Percentiles rank a stretch among this genome's conserved stretches.
phyloP scores from a whole-genome alignment of 2,797 vertebrate species.

The Thalassophryne amazonica region DNA sequence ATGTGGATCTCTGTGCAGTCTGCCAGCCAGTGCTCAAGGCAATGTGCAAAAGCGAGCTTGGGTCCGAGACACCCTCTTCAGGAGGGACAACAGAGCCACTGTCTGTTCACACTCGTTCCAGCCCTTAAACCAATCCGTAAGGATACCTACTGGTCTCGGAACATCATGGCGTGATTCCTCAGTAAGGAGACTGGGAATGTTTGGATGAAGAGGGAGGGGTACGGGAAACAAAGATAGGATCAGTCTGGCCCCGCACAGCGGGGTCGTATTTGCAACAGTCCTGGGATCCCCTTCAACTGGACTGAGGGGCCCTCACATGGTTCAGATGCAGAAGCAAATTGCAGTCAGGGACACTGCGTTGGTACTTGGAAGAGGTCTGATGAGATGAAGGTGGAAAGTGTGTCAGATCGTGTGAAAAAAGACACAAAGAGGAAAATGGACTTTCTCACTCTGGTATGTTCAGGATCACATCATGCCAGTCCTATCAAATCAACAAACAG shows the following conservation, averaged over 20 bases:
- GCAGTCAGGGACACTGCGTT: slow-evolving; percentile 49
- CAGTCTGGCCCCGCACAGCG: slow-evolving; percentile 71
- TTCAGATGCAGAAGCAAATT: slow-evolving; percentile 72
- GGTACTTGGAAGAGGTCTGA: slow-evolving; percentile 27
- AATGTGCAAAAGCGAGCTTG: slow-evolving; percentile 98
- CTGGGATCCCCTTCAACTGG: slow-evolving; percentile 76
- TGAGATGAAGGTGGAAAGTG: slow-evolving; percentile 22
- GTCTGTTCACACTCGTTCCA: slow-evolving; percentile 99
- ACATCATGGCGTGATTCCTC: slow-evolving; percentile 91
- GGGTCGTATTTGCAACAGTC: slow-evolving; percentile 65
- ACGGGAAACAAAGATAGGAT: slow-evolving; percentile 43
- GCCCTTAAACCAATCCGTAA: slow-evolving; percentile 96
- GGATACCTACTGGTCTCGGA: slow-evolving; percentile 97
- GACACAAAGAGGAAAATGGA: slow-evolving; percentile 21
- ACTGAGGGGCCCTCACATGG: slow-evolving; percentile 87
- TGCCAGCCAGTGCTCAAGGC: slow-evolving; percentile 93
- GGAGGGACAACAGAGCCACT: slow-evolving; percentile 91
- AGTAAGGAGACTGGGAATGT: slow-evolving; percentile 60
- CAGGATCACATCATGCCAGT: slow-evolving; percentile 52
- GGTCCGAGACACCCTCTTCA: slow-evolving; percentile 92
- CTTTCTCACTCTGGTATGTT: slow-evolving; percentile 51
- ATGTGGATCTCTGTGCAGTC: slow-evolving; percentile 95
- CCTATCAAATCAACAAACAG: slow-evolving; percentile 40
- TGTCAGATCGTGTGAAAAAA: slow-evolving; percentile 26
- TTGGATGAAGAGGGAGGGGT: slow-evolving; percentile 24